Percentiles rank a stretch among this genome's conserved stretches.
phyloP scores from a whole-genome alignment of 2,888 invertebrate species.

The Drosophila niveifrons region DNA sequence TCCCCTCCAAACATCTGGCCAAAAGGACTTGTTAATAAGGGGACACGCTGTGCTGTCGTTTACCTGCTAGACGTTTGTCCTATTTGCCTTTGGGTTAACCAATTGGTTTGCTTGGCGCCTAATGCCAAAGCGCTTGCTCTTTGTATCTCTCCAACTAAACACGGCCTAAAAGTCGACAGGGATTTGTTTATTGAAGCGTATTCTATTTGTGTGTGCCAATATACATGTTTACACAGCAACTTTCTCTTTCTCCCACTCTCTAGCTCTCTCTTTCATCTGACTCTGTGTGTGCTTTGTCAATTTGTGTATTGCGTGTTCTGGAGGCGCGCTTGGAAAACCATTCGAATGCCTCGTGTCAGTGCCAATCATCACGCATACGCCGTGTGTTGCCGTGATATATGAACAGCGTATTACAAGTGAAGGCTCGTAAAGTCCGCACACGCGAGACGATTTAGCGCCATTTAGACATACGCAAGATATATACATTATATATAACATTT shows the following conservation, averaged over 20 bases:
- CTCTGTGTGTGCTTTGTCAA: conserved; percentile 51
- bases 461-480: conserved; percentile 33
- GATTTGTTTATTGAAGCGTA: conserved; percentile 69
- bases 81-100: conserved; percentile 44
- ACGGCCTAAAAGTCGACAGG: conserved; percentile 27
- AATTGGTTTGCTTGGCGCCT: conserved; percentile 20
- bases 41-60: conserved; percentile 1
- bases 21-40: conserved; percentile 15
- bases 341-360: conserved; percentile 33
- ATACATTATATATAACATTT: conserved; percentile 3
- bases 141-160: conserved; percentile 18
- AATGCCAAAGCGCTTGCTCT: background rate
- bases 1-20: conserved; percentile 6
- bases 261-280: background rate
- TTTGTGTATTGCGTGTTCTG: conserved; percentile 51
- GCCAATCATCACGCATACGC: conserved; percentile 73
- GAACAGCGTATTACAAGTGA: conserved; percentile 21
- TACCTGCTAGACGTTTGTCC: conserved; percentile 18
- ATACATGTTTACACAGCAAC: conserved; percentile 37
- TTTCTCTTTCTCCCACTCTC: conserved; percentile 4
- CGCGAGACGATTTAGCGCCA: conserved; percentile 42
- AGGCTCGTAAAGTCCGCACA: conserved; percentile 43
- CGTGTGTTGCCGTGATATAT: conserved; percentile 49
- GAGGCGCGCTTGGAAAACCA: conserved; percentile 44
- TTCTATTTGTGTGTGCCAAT: conserved; percentile 50